Base-by-base conservation (phyloP, 2,888 invertebrate species). In the Scrobipalpa atriplicella region DNA sequence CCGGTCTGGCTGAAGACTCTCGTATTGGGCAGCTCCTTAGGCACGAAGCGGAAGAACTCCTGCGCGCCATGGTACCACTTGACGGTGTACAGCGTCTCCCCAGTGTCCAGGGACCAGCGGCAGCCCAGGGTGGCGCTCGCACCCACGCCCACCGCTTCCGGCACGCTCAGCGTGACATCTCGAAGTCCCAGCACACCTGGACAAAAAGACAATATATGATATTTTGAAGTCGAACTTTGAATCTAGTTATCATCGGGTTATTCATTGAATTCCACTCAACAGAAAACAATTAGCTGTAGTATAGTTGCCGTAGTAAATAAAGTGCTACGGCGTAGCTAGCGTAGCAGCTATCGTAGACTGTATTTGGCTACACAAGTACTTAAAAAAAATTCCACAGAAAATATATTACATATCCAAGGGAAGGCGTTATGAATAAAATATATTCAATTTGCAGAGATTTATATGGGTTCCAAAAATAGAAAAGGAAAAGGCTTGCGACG, bases 51-150 rank as follows among this genome's bases (percentile, higher is more conserved):
- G 90, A 95, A 97, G 93, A 97, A 96, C 86, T 97, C 96, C 73
- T 95, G 94, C 9, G 93, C 88, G 1, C 96, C 96, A 82, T 96
- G 96, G 92, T 96, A 96, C 96, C 96, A 97, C 86, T 96, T 96
- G 73, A 97, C 95, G 43, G 96, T 95, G 87, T 96, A 97, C 8
- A 97, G 92, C 9, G 94, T 93, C 73, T 96, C 96, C 6, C 92
- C 92, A 6, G 94, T 93, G 81, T 96, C 95, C 67, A 96, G 90
- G 74, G 96, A 94, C 93, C 96, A 96, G 68, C 94, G 94, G 84
- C 96, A 96, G 73, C 95, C 94, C 70, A 96, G 93, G 38, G 95
- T 95, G 41, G 96, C 96, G 61, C 95, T 95, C 64, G 95, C 93
- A 67, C 96, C 95, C 65, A 95, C 93, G 16, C 94, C 94, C 19